Base-by-base conservation (phyloP, 2,888 invertebrate species). In the Tenthredo scrophulariae region DNA sequence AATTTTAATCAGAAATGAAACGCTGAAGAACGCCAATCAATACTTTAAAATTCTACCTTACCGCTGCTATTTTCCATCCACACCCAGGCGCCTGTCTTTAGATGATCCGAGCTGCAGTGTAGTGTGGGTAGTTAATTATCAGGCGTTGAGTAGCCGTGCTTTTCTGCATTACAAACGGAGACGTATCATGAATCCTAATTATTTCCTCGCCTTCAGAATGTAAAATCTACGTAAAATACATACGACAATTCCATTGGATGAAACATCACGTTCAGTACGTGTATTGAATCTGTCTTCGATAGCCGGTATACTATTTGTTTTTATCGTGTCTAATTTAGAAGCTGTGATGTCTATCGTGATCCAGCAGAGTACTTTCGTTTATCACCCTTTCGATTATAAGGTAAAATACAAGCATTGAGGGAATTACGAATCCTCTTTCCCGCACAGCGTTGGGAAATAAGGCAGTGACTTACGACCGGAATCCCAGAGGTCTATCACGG, bases 201-300 rank as follows among this genome's bases (percentile, higher is more conserved):
- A 54, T n/a, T 26, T 62, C 18, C 29, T 18, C 26, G 67, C 15
- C 67, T 18, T 67, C 33, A 33, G 67, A 67, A 67, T 26, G 33
- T 67, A 33, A 15, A 67, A 67, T 33, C 1, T 29, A 50, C 50
- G 50, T 50, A 50, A 15, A 10, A 2, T 62, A 62, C 0, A 62
- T 62, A 15, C 62, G 5, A 26, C 54, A 6, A 67, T 33, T 67
- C 26, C 15, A 33, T 67, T 67, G 67, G 67, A 67, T 67, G 33
- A 67, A 67, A 33, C 67, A 33, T 67, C 67, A 67, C 67, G 33
- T 67, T 67, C 33, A 26, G 33, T 18, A 33, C 67, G 67, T 67
- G 29, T 18, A 13, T 18, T 26, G 67, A 67, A 67, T 67, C 29
- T 33, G 67, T 6, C 33, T 67, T 26, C 18, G 67, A 67, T 33